phyloP scores from a whole-genome alignment of 2,888 invertebrate genomes.

The Zhuqinia jingwanae region DNA sequence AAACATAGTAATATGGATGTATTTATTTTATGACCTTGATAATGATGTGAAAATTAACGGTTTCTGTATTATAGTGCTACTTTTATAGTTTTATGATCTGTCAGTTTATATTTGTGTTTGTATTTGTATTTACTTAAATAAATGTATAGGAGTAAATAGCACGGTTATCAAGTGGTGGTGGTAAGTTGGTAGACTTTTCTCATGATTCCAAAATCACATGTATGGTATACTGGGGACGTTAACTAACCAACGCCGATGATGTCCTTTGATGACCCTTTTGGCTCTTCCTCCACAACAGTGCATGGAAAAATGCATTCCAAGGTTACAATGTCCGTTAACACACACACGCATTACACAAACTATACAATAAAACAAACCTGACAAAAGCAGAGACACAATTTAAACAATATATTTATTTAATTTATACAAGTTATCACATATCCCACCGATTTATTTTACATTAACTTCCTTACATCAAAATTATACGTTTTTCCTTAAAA shows the following conservation, averaged over 20 bases:
- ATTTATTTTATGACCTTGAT: constrained; percentile 44
- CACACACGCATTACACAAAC: too few species aligned
- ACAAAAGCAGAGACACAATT: background rate
- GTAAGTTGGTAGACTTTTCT: background rate
- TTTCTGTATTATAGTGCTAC: too few species aligned
- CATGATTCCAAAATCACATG: background rate
- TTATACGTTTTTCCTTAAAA: background rate
- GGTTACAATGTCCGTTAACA: too few species aligned
- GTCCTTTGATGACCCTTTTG: too few species aligned
- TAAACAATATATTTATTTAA: background rate
- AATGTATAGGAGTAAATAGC: background rate
- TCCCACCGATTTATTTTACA: too few species aligned
- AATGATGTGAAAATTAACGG: constrained; percentile 27
- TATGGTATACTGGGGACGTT: background rate
- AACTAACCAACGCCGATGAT: too few species aligned
- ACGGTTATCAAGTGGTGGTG: background rate
- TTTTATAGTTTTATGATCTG: too few species aligned
- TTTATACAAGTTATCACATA: too few species aligned
- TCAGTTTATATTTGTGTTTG: background rate
- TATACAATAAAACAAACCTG: background rate
- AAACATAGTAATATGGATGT: background rate
- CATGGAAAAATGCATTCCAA: too few species aligned
- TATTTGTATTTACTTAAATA: background rate
- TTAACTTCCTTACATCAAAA: too few species aligned
- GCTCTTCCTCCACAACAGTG: too few species aligned